Evolutionary conservation across 2,888 invertebrate genomes (phyloP).

Genomic region (Aromia moschata): DNA sequence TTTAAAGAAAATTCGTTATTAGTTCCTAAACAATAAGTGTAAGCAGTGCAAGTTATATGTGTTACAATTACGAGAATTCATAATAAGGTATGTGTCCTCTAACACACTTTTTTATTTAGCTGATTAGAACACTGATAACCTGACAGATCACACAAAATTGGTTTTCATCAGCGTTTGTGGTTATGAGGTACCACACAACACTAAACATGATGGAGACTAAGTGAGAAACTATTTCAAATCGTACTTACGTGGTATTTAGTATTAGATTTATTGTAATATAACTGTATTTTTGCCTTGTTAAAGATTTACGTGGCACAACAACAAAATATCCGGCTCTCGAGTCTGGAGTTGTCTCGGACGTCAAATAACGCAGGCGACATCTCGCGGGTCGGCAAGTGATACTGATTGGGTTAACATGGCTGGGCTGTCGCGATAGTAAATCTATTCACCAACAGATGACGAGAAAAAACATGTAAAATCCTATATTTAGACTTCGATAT

Average conservation of each 20-base stretch:
- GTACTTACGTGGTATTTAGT: constrained; percentile 12
- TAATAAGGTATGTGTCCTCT: constrained; percentile 8
- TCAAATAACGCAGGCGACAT: background rate
- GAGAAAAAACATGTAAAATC: no score
- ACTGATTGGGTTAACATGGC: no score
- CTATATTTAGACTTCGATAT: no score
- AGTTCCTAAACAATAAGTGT: constrained; percentile 13
- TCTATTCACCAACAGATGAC: background rate
- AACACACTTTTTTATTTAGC: background rate
- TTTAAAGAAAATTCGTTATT: constrained; percentile 26
- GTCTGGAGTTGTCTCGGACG: background rate
- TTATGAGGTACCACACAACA: background rate
- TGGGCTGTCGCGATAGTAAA: background rate
- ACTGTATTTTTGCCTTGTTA: background rate
- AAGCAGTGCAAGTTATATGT: background rate
- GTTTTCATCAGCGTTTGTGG: background rate
- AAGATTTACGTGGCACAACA: constrained; percentile 17
- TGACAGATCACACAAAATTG: background rate
- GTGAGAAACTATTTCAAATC: background rate
- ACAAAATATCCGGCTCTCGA: constrained; percentile 3
- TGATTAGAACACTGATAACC: background rate
- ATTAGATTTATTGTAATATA: background rate
- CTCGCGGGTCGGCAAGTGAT: no score
- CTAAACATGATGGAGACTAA: background rate
- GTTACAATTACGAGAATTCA: background rate